Conservation (phyloP, 2,113 vertebrate genomes). For the Promerops cafer region DNA sequence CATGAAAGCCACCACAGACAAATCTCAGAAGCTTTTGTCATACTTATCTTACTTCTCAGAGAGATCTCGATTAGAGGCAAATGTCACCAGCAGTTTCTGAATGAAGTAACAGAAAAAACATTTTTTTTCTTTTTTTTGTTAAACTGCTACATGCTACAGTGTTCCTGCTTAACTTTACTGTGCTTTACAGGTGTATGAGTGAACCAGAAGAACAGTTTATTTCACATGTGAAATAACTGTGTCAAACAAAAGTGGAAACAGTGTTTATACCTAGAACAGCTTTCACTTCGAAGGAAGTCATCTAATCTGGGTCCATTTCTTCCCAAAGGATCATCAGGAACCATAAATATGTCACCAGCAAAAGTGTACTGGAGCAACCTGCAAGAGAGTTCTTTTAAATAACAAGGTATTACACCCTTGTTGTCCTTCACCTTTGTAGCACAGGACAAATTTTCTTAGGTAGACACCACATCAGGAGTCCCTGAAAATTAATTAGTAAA, state of each 20-base stretch:
- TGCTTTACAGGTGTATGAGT: not conserved
- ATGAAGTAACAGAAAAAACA: not conserved
- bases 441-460: not conserved
- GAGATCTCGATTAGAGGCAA: not conserved
- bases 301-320: constrained; percentile 87
- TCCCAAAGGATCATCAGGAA: constrained; percentile 96
- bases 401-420: not conserved
- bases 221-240: not conserved
- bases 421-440: not conserved
- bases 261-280: constrained; percentile 67
- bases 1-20: not conserved
- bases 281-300: constrained; percentile 80
- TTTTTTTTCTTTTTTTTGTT: not conserved
- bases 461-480: not conserved
- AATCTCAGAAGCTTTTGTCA: not conserved
- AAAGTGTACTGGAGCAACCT: constrained; percentile 96
- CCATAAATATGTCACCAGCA: constrained; percentile 95
- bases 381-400: constrained; percentile 1
- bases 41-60: not conserved
- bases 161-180: not conserved
- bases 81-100: not conserved
- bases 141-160: not conserved
- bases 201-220: not conserved
- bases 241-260: not conserved
- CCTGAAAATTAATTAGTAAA: not conserved